Evolutionary conservation across 1,140 invertebrate genomes (phyloP).

Genomic region (Tyrophagus putrescentiae): DNA sequence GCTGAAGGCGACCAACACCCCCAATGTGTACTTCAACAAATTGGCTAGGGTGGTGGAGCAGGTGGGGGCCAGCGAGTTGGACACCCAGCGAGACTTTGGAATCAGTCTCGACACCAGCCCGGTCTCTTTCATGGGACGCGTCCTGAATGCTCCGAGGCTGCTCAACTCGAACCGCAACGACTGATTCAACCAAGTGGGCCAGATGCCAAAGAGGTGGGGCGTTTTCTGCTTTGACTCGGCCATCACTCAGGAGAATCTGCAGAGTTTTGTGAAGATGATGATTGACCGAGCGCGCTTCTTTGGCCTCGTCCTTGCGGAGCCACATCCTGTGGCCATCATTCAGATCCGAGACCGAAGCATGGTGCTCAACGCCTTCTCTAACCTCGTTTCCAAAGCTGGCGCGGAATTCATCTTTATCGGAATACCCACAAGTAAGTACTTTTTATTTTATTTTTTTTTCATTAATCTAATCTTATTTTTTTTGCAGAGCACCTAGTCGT

Average conservation of each 20-base stretch:
- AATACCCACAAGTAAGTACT: background rate
- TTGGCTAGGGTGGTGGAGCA: background rate
- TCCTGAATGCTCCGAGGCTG: background rate
- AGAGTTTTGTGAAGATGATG: background rate
- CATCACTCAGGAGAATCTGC: background rate
- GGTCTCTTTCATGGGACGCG: background rate
- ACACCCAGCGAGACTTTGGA: background rate
- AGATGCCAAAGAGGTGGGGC: background rate
- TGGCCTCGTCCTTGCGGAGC: too few relatives aligned
- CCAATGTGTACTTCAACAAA: conserved; percentile 1
- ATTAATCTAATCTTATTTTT: background rate
- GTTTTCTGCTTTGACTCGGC: background rate
- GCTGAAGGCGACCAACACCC: background rate
- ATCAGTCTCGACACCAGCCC: background rate
- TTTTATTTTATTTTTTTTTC: background rate
- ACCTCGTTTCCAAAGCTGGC: too few relatives aligned
- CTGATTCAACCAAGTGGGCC: background rate
- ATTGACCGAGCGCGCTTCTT: too few relatives aligned
- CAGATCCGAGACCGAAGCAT: too few relatives aligned
- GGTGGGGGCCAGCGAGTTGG: background rate
- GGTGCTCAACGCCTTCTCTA: too few relatives aligned
- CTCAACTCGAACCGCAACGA: background rate
- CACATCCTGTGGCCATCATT: too few relatives aligned
- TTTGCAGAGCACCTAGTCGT: background rate
- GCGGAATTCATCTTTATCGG: background rate